Evolutionary conservation across 1,140 invertebrate species (phyloP).

Genomic region (Whitmania pigra): DNA sequence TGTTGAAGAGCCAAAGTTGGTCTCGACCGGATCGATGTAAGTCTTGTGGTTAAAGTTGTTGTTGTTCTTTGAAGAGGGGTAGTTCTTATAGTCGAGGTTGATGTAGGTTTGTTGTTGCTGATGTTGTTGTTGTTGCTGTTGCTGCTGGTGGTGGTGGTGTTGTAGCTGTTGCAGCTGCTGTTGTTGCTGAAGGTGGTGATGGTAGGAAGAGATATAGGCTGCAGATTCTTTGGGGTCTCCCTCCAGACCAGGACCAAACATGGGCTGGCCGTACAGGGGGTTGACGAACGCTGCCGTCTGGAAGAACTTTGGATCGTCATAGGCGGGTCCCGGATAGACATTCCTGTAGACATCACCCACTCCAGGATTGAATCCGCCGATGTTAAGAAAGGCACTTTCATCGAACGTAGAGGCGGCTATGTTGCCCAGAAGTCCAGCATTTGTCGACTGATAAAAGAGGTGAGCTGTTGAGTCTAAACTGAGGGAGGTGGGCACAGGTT

Average conservation of each 20-base stretch:
- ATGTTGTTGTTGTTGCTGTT: constrained; percentile 15
- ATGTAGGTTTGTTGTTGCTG: constrained; percentile 12
- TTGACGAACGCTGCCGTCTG: background rate
- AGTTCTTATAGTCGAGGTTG: background rate
- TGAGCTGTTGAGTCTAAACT: too few species aligned
- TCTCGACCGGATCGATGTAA: background rate
- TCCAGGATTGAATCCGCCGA: background rate
- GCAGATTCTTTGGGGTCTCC: background rate
- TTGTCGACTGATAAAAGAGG: too few species aligned
- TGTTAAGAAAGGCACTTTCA: background rate
- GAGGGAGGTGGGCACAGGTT: too few species aligned
- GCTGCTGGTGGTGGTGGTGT: background rate
- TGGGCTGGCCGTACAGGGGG: background rate
- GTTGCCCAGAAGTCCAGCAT: too few species aligned
- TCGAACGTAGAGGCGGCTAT: too few species aligned
- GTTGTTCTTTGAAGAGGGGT: background rate
- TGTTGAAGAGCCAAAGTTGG: background rate
- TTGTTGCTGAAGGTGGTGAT: constrained; percentile 9
- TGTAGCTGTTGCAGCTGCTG: constrained; percentile 8
- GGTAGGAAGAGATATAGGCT: background rate
- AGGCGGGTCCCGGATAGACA: background rate
- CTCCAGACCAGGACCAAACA: background rate
- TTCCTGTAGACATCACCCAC: constrained; percentile 4
- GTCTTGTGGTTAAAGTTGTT: background rate
- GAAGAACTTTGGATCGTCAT: background rate